phyloP scores from a whole-genome alignment of 2,113 vertebrate genomes.

The Hippolais icterina region DNA sequence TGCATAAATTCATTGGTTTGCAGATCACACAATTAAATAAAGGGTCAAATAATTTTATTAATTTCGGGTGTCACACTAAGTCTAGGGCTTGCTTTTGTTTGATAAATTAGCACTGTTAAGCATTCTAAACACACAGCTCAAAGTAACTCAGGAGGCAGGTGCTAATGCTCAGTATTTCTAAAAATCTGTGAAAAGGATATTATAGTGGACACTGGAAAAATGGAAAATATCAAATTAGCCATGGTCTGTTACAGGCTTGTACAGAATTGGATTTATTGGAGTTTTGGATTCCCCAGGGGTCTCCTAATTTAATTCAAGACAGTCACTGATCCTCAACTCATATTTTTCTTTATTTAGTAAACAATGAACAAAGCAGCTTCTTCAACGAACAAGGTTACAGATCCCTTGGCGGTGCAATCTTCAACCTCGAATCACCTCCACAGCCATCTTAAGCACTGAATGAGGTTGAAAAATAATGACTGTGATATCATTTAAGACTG shows the following conservation, averaged over 20 bases:
- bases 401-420: background rate
- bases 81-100: background rate
- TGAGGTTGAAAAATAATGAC: background rate
- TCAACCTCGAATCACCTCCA: background rate
- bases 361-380: background rate
- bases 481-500: background rate
- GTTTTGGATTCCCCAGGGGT: background rate
- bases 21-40: background rate
- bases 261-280: background rate
- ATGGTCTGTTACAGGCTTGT: background rate
- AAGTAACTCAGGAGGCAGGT: background rate
- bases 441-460: background rate
- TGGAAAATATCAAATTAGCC: background rate
- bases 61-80: background rate
- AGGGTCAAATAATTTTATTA: background rate
- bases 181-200: background rate
- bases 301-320: background rate
- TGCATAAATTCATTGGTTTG: background rate
- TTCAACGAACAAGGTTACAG: background rate
- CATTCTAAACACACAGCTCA: background rate
- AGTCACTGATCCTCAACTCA: background rate
- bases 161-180: background rate
- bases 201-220: background rate
- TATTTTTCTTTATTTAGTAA: background rate
- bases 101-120: background rate